Evolutionary conservation across 2,113 vertebrate species (phyloP), one percentile per base, ranked within the genome.

Genomic region (Helogale parvula): DNA sequence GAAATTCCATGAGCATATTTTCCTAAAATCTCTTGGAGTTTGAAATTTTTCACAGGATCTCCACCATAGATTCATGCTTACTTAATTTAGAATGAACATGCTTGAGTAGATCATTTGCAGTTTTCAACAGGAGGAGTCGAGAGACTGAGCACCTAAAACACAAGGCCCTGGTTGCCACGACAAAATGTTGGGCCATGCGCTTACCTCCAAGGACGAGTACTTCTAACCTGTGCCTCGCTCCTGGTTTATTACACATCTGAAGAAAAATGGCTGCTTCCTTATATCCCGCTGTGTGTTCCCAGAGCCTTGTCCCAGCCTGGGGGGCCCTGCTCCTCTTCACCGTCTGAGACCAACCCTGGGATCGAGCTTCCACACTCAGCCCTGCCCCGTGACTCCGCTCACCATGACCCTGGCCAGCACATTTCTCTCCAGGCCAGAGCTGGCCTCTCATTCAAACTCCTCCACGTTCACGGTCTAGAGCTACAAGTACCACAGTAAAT

Each of bases 11-110:
- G 2, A 82, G 17, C 25, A 54, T 29, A 65, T 80, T 93, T 96
- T 83, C 57, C 81, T 90, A 72, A 81, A 71, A 57, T 60, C 19
- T 71, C 88, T 60, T 81, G n/a, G 45, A 96, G 50, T 41, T 54
- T 68, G 47, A 84, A 63, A 41, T 69, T 92, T 38, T n/a, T 68
- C 54, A 54, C n/a, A 41, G 83, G 7, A 52, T 91, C 13, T 66
- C 17, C 31, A 72, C 27, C 8, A 29, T 15, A 60, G 76, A 47
- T 80, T 81, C 21, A 33, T 27, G 17, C 21, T 77, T 33, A 47
- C 38, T 89, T 85, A 21, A 90, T 91, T 63, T 77, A 77, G 12
- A 54, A 57, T n/a, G 92, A 57, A 52, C 19, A 52, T 11, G 52
- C 19, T n/a, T n/a, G 5, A 94, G 65, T 29, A 91, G 38, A 60